A percentile compares a stretch with the other conserved stretches of the same genome.
Conservation (phyloP, 2,113 vertebrate genomes). For the Calonectris borealis region DNA sequence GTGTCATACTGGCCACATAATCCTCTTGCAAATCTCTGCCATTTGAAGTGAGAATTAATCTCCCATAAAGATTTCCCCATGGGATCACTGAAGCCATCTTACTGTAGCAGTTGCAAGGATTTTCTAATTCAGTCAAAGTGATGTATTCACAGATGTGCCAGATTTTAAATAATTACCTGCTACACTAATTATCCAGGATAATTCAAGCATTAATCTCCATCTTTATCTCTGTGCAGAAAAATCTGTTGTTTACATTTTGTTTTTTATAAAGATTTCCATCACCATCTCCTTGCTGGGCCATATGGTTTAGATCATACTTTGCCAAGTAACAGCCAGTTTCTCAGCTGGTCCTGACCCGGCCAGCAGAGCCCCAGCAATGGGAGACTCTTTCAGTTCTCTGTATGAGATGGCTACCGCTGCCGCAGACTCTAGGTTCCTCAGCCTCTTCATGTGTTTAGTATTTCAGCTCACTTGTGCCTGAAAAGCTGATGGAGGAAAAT, state of each 20-base stretch:
- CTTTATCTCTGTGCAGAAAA: slow-evolving; percentile 1
- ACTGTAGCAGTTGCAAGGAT: neutral
- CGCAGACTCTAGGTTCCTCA: neutral
- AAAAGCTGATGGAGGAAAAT: neutral
- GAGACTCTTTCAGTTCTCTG: neutral
- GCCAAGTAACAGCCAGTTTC: neutral
- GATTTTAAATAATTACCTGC: slow-evolving; percentile 57
- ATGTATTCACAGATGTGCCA: slow-evolving; percentile 31
- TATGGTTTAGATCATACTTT: neutral
- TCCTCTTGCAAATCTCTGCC: slow-evolving; percentile 51
- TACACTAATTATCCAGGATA: slow-evolving; percentile 40
- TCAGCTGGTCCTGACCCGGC: neutral
- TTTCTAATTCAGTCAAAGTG: slow-evolving; percentile 33
- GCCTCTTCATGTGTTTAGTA: accelerated
- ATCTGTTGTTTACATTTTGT: slow-evolving; percentile 39
- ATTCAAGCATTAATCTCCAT: slow-evolving; percentile 45
- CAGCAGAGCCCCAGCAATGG: neutral
- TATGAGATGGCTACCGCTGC: neutral
- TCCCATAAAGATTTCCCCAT: neutral
- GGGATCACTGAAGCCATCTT: neutral
- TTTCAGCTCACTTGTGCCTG: neutral
- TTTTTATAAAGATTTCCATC: neutral
- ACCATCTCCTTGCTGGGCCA: neutral
- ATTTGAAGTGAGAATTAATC: slow-evolving; percentile 57
- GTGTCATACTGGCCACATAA: slow-evolving; percentile 16